Conservation (phyloP, 2,113 vertebrate species). For the Aleadryas rufinucha region DNA sequence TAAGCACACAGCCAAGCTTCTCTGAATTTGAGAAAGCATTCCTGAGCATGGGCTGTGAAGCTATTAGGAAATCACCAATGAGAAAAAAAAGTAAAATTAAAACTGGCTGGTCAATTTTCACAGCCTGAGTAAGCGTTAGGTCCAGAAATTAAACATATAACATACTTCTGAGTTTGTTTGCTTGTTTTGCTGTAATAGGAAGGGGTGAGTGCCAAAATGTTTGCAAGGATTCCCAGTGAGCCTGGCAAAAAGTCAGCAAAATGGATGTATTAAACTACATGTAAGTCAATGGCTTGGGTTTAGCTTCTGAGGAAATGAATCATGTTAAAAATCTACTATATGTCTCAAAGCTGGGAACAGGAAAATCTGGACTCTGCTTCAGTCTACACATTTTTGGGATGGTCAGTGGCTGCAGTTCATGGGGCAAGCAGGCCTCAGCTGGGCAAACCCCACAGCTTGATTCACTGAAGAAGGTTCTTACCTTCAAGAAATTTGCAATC, state of each 20-base stretch:
- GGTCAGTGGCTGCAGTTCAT: not conserved
- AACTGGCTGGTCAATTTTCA: slow-evolving; percentile 1
- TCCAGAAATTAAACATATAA: slow-evolving; percentile 9
- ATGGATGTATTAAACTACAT: slow-evolving; percentile 5
- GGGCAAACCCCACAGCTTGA: not conserved
- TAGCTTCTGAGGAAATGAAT: slow-evolving; percentile 8
- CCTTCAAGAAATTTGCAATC: not conserved
- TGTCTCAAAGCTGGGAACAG: not conserved
- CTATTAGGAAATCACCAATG: not conserved
- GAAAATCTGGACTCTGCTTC: not conserved
- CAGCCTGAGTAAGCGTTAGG: not conserved
- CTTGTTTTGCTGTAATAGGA: slow-evolving; percentile 38
- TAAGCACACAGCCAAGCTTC: not conserved
- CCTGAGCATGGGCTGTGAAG: not conserved
- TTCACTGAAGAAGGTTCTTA: not conserved
- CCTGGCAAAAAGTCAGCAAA: slow-evolving; percentile 28
- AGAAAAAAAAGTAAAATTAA: not conserved
- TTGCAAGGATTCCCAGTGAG: slow-evolving; percentile 8
- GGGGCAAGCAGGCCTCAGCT: not conserved
- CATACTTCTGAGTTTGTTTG: slow-evolving; percentile 26
- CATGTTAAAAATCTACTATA: not conserved
- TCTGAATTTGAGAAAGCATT: not conserved
- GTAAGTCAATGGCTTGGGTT: not conserved
- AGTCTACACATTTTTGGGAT: not conserved
- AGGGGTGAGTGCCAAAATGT: not conserved